phyloP scores from a whole-genome alignment of 2,797 vertebrate species.

The Antrozous pallidus region DNA sequence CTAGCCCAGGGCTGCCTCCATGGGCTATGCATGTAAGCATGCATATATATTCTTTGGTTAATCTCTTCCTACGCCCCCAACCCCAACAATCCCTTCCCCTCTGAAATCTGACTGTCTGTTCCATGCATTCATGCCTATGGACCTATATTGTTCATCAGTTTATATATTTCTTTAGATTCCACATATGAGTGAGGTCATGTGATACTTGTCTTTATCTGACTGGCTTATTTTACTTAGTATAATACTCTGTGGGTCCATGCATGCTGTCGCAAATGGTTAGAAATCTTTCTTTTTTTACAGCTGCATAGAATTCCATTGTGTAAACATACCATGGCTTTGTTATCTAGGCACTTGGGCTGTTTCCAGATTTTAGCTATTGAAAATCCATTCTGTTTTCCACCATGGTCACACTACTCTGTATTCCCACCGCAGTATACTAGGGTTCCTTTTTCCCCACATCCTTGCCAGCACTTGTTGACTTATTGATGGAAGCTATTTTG shows the following conservation, averaged over 20 bases:
- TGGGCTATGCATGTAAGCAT: background rate
- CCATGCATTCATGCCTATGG: background rate
- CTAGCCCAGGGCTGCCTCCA: background rate
- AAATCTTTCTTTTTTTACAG: background rate
- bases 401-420: background rate
- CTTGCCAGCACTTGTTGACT: background rate
- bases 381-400: background rate
- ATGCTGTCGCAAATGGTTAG: background rate
- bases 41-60: too few relatives aligned
- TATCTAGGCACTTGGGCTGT: background rate
- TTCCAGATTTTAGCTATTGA: background rate
- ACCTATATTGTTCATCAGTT: background rate
- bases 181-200: background rate
- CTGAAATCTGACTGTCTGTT: background rate
- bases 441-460: background rate
- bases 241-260: background rate
- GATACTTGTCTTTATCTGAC: background rate
- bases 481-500: background rate
- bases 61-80: too few relatives aligned
- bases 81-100: too few relatives aligned
- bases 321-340: background rate
- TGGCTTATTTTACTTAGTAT: background rate
- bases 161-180: background rate
- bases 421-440: background rate
- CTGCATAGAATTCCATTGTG: background rate